A percentile compares a stretch with the other conserved stretches of the same genome.
phyloP scores from a whole-genome alignment of 1,140 invertebrate genomes.

The Littorina saxatilis region DNA sequence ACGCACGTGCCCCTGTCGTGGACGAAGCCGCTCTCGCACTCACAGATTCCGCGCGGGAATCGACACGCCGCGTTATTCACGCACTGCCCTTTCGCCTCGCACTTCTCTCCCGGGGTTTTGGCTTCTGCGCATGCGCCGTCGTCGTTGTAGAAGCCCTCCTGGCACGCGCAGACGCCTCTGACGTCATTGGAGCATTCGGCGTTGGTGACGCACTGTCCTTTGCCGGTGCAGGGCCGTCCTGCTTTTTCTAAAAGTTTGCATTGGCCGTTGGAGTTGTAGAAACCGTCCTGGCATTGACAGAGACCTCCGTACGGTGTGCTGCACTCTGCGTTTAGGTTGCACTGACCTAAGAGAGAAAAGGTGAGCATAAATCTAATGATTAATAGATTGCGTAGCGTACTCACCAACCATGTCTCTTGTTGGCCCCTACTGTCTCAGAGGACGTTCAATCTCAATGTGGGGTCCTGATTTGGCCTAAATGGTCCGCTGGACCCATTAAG shows the following conservation, averaged over 20 bases:
- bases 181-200: constrained; percentile 33
- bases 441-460: too few relatives aligned
- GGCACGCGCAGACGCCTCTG: constrained; percentile 24
- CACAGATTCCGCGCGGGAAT: not conserved
- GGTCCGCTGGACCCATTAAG: too few relatives aligned
- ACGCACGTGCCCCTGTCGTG: not conserved
- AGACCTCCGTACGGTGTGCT: constrained; percentile 35
- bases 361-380: too few relatives aligned
- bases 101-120: constrained; percentile 16
- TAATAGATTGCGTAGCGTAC: too few relatives aligned
- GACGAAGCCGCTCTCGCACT: constrained; percentile 34
- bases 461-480: too few relatives aligned
- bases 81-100: constrained; percentile 21
- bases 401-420: too few relatives aligned
- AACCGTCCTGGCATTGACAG: constrained; percentile 26
- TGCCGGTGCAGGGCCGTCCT: constrained; percentile 33
- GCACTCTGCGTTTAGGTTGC: constrained; percentile 30
- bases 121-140: not conserved
- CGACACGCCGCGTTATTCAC: constrained; percentile 15
- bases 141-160: constrained; percentile 33
- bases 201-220: constrained; percentile 39
- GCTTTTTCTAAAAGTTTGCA: constrained; percentile 35
- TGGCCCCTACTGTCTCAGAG: too few relatives aligned
- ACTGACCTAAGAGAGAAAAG: constrained; percentile 25
- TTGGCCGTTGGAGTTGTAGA: constrained; percentile 37